Evolutionary conservation across 1,140 invertebrate species (phyloP), one percentile per base, ranked within the genome.

Genomic region (Dysdera silvatica): DNA sequence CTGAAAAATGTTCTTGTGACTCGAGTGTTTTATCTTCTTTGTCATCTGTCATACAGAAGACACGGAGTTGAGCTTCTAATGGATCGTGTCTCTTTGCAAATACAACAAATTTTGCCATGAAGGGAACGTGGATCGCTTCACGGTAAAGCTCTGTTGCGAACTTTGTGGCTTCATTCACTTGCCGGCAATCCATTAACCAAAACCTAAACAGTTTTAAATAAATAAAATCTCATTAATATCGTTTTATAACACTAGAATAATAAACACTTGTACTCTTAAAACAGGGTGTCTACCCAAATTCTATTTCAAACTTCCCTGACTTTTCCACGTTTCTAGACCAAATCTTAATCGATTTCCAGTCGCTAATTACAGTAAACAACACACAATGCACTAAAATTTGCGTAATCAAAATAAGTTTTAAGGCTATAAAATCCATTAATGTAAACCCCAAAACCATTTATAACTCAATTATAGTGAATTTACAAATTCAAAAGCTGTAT

Each of bases 21-120:
- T 99, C 97, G 37, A 99, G 78, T 0, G 95, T 97, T 74, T 99
- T 98, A 68, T 98, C 95, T 74, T 98, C 95, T 70, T 92, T 93
- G 73, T 99, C 95, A 77, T 99, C 97, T 8, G 97, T 99, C 85
- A 99, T 98, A 74, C 96, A 99, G 79, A 99, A 95, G 70, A 98
- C 89, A 56, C 96, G 81, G 10, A 99, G 79, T 60, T 94, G 86
- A 16, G 95, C 95, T 80, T 99, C 96, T n/a, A 88, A 80, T 4
- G 86, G 82, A 68, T 97, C 95, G 41, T 93, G 86, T 61, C 95
- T 84, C 77, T 98, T 98, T 1, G 94, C 91, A 74, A 98, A 99
- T 14, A 99, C 94, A 45, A 97, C 91, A 77, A 98, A 96, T 81
- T 88, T 95, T 60, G 95, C 91, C 91, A 99, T 98, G 75, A 98